Base-by-base conservation (phyloP, 2,113 vertebrate genomes). In the Eolophus roseicapilla region DNA sequence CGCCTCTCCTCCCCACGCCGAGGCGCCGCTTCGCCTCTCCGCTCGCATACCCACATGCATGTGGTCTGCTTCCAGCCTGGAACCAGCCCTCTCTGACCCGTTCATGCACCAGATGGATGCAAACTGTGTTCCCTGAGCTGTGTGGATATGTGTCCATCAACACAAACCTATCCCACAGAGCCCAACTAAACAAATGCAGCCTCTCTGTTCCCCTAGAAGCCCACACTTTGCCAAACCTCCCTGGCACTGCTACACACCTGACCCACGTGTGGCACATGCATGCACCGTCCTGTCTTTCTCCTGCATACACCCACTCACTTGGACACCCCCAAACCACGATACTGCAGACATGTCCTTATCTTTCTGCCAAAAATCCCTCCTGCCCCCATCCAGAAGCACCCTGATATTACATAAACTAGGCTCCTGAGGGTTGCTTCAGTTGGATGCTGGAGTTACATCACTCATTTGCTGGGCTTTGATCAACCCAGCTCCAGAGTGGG, bases 231-330 rank as follows among this genome's bases (percentile, higher is more conserved):
- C 77, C 33, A 1, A 23, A 29, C 0, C 8, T 28, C 77, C 64
- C 80, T 3, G 33, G 33, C 55, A 4, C 33, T 53, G 52, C 52
- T 53, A 31, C 52, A 0, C 0, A 5, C 44, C 60, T 2, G 4
- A 2, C 64, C 43, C 14, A 7, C 5, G 1, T 44, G 41, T 3
- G 13, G 46, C 50, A 47, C 50, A 17, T 2, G 6, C 3, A 3
- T 25, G 63, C 64, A 17, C 49, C 17, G 0, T 17, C 60, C 59
- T 2, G 33, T 4, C 39, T 23, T 65, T 27, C 55, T 53, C 19
- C 69, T 33, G 2, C 7, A 6, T 3, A 4, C 18, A 0, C 17
- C 37, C 13, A 0, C 19, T 7, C 31, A 0, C 28, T 35, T 3
- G 1, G 52, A 21, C 11, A 4, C 19, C 29, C 29, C 29, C 52